Conservation (phyloP, 2,888 invertebrate species). For the Yponomeuta plumbellus region DNA sequence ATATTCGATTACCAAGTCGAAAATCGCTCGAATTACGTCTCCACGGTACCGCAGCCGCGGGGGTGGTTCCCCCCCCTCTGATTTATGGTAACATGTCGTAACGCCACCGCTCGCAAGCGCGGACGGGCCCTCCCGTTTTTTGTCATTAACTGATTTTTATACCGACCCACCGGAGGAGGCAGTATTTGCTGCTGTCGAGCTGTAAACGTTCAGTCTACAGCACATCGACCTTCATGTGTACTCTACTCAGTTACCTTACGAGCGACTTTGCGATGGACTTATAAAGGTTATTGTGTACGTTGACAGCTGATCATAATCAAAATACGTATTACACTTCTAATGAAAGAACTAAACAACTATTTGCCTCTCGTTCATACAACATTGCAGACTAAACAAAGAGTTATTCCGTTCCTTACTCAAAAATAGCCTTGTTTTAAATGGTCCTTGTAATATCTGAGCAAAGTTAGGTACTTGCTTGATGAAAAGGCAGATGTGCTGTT, state of each 20-base stretch:
- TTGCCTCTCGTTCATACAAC: no score
- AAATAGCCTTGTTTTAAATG: no score
- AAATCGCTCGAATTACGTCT: background rate
- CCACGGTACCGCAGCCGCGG: constrained; percentile 31
- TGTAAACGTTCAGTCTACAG: background rate
- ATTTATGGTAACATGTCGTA: constrained; percentile 75
- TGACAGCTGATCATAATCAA: background rate
- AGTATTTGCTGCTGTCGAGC: constrained; percentile 4
- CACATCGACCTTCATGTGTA: background rate
- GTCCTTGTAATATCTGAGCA: no score
- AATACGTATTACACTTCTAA: no score
- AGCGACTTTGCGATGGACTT: no score
- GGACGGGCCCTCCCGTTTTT: constrained; percentile 52
- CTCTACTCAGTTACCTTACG: background rate
- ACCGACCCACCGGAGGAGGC: constrained; percentile 29
- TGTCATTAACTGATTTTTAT: constrained; percentile 73
- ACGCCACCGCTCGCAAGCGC: constrained; percentile 51
- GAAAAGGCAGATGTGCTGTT: no score
- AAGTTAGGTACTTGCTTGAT: no score
- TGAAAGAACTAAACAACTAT: no score
- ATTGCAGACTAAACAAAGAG: no score
- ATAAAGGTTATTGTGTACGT: background rate
- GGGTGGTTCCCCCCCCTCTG: constrained; percentile 55
- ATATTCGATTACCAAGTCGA: background rate
- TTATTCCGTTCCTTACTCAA: no score